Evolutionary conservation across 2,113 vertebrate genomes (phyloP).

Genomic region (Spilogale gracilis): DNA sequence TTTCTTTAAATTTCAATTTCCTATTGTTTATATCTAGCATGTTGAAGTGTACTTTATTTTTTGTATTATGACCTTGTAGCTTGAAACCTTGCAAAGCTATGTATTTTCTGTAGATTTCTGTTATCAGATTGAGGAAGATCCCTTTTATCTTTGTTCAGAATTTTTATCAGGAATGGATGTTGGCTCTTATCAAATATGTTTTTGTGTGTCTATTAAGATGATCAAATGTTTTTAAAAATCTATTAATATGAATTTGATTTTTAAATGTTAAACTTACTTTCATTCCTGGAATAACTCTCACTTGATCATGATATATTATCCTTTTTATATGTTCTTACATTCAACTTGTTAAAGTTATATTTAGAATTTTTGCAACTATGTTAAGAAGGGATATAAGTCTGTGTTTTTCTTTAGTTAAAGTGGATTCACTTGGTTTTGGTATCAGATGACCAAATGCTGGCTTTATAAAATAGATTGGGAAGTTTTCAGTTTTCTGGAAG

Average conservation of each 20-base stretch:
- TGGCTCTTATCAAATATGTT: background rate
- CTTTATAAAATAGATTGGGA: background rate
- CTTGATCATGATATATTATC: background rate
- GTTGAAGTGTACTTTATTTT: background rate
- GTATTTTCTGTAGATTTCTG: background rate
- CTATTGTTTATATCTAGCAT: background rate
- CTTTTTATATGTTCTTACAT: background rate
- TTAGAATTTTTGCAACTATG: background rate
- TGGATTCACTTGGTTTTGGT: background rate
- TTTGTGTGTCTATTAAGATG: background rate
- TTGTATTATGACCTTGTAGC: background rate
- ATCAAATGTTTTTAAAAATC: background rate
- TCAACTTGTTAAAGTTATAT: background rate
- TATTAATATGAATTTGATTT: background rate
- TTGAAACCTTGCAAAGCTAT: background rate
- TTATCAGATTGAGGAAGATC: background rate
- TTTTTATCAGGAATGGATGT: background rate
- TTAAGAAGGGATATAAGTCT: background rate
- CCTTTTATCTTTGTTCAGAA: background rate
- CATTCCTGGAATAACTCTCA: background rate
- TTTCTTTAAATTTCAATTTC: background rate
- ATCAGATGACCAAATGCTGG: background rate
- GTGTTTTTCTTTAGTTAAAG: background rate
- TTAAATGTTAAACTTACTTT: background rate
- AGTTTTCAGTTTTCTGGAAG: background rate